Conservation (phyloP, 2,888 invertebrate genomes). For the Neocrepidodera transversa region DNA sequence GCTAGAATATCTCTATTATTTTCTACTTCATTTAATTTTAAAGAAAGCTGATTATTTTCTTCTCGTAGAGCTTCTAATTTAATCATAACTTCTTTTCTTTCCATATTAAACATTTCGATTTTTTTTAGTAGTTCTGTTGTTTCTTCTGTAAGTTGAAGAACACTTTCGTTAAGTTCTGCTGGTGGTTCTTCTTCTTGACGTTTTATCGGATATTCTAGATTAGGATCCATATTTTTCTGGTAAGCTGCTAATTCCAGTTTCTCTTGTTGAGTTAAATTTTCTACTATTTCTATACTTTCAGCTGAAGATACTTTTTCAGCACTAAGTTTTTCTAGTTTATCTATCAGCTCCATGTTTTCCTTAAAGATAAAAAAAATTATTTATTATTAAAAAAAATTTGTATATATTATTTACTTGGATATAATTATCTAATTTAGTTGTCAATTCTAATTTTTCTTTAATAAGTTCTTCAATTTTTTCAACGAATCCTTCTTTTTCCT, state of each 20-base stretch:
- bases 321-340: constrained; percentile 76
- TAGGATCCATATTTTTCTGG: constrained; percentile 62
- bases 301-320: constrained; percentile 76
- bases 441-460: constrained; percentile 68
- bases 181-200: constrained; percentile 47
- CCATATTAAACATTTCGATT: constrained; percentile 73
- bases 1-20: constrained; percentile 57
- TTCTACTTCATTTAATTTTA: constrained; percentile 62
- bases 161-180: constrained; percentile 64
- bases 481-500: constrained; percentile 65
- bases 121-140: constrained; percentile 71
- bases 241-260: constrained; percentile 74
- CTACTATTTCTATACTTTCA: constrained; percentile 79
- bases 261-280: constrained; percentile 74
- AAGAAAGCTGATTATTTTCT: constrained; percentile 66
- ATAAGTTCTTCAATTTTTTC: constrained; percentile 66
- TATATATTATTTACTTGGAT: constrained; percentile 61
- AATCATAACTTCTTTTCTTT: constrained; percentile 73
- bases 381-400: background rate
- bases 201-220: constrained; percentile 43
- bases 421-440: constrained; percentile 70
- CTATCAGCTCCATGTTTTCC: constrained; percentile 77
- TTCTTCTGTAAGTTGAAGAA: constrained; percentile 68
- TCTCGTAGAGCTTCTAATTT: constrained; percentile 69
- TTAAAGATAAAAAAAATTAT: constrained; percentile 51